phyloP scores from a whole-genome alignment of 2,797 vertebrate genomes.

The Typhlichthys eigenmanni region DNA sequence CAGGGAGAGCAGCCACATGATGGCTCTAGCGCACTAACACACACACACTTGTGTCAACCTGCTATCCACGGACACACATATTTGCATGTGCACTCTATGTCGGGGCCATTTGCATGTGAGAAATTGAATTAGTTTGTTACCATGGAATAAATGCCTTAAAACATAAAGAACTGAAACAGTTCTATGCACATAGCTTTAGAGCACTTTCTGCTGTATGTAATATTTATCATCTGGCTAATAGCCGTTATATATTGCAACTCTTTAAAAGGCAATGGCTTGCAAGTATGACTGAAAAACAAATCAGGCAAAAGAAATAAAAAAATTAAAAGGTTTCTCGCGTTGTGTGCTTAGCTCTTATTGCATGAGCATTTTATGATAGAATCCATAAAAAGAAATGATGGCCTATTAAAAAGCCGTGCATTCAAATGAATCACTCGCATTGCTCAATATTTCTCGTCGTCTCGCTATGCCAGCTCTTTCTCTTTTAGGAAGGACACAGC shows the following conservation, averaged over 20 bases:
- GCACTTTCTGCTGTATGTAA: constrained; percentile 17
- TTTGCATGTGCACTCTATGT: not conserved
- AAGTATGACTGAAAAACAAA: constrained; percentile 44
- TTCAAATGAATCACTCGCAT: constrained; percentile 40
- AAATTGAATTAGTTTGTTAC: not conserved
- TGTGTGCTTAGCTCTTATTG: constrained; percentile 16
- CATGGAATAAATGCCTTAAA: constrained; percentile 10
- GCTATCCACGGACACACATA: not conserved
- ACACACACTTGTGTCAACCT: not conserved
- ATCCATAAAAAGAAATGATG: constrained; percentile 36
- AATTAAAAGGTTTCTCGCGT: not conserved
- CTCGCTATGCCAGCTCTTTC: constrained; percentile 27
- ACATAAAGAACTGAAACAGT: constrained; percentile 16
- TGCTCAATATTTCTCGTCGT: constrained; percentile 46
- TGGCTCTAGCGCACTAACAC: constrained; percentile 16
- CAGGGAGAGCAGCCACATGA: constrained; percentile 40
- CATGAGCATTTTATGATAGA: constrained; percentile 37
- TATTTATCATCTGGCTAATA: constrained; percentile 41
- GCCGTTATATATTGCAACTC: constrained; percentile 22
- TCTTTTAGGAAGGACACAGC: constrained; percentile 46
- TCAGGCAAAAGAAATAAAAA: constrained; percentile 33
- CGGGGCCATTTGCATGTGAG: not conserved
- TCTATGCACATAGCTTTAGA: constrained; percentile 26
- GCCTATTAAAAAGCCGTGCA: constrained; percentile 28
- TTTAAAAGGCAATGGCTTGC: constrained; percentile 50